Conservation (phyloP, 1,140 invertebrate species). For the Aphis craccivora region DNA sequence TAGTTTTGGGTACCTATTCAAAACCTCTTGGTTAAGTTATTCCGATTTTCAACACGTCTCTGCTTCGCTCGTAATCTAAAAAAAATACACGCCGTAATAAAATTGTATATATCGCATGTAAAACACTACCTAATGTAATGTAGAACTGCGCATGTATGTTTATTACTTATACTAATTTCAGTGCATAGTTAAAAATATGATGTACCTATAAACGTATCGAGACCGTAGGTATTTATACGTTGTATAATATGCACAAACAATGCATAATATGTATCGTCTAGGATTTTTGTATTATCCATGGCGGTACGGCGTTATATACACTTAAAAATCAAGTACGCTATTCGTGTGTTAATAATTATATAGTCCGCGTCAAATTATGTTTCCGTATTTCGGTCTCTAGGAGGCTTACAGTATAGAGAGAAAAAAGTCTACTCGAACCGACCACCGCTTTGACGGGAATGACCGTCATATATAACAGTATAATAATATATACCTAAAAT, state of each 20-base stretch:
- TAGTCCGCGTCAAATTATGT: not conserved
- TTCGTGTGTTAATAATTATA: conserved; percentile 18
- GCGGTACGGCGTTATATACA: not conserved
- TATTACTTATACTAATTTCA: not conserved
- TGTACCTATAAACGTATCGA: not conserved
- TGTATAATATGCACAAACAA: not conserved
- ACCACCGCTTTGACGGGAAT: not conserved
- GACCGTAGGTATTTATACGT: not conserved
- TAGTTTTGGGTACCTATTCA: not conserved
- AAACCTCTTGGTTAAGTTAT: not conserved
- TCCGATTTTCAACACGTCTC: not conserved
- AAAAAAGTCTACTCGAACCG: not conserved
- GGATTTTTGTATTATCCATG: not conserved
- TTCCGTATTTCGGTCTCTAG: not conserved
- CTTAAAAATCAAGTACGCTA: not conserved
- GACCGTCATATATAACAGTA: not conserved
- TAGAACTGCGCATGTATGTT: not conserved
- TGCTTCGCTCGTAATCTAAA: not conserved
- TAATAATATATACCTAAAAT: not conserved
- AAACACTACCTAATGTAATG: not conserved
- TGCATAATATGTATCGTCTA: not conserved
- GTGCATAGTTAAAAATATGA: not conserved
- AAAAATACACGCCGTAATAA: not conserved
- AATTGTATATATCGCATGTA: not conserved
- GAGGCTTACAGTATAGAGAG: not conserved